Evolutionary conservation across 1,140 invertebrate genomes (phyloP).

Genomic region (Drosophila rufa): DNA sequence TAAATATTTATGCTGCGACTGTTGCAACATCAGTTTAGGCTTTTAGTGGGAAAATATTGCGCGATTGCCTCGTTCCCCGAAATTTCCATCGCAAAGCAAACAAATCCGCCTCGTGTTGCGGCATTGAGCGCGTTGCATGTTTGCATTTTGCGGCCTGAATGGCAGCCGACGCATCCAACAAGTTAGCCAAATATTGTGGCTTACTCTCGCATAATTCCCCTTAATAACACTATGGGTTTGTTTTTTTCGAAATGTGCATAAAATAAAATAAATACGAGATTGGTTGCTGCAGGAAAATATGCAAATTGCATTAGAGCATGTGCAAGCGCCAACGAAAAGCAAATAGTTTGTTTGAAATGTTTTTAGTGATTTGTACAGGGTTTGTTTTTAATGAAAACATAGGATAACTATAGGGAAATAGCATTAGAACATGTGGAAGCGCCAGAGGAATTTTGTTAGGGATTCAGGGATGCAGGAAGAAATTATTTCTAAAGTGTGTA

Average conservation of each 20-base stretch:
- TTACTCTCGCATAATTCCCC: constrained; percentile 11
- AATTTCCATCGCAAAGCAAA: constrained; percentile 25
- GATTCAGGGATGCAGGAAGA: too few species aligned
- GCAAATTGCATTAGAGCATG: constrained; percentile 29
- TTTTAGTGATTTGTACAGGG: not conserved
- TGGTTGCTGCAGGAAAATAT: constrained; percentile 10
- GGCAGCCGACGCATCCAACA: constrained; percentile 48
- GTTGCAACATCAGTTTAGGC: constrained; percentile 62
- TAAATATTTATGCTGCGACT: constrained; percentile 73
- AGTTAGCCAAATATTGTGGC: constrained; percentile 69
- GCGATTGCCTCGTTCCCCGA: constrained; percentile 48
- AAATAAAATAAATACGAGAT: constrained; percentile 30
- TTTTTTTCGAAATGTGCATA: constrained; percentile 36
- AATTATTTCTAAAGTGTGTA: too few species aligned
- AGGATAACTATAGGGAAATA: not conserved
- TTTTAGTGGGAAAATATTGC: constrained; percentile 75
- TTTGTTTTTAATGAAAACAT: not conserved
- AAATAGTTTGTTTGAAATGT: constrained; percentile 2
- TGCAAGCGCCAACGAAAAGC: constrained; percentile 18
- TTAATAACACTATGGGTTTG: constrained; percentile 18
- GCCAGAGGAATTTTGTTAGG: too few species aligned
- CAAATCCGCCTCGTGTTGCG: constrained; percentile 11
- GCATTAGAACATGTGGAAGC: not conserved
- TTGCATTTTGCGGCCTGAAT: constrained; percentile 36
- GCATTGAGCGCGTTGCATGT: constrained; percentile 21